phyloP scores from a whole-genome alignment of 2,113 vertebrate genomes.

The Hylia prasina region DNA sequence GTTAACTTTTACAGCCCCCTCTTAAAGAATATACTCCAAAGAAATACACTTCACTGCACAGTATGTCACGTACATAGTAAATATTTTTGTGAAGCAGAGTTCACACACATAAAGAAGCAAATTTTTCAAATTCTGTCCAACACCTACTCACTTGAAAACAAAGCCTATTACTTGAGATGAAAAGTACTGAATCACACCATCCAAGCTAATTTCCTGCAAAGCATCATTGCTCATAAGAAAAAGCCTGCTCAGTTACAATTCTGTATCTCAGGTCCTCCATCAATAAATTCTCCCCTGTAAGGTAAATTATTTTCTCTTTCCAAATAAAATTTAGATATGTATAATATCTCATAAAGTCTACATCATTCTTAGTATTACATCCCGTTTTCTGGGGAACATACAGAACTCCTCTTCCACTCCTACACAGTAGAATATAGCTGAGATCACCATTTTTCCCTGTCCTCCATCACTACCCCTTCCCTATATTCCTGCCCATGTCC shows the following conservation, averaged over 20 bases:
- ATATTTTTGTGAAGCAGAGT: not conserved
- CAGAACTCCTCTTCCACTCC: not conserved
- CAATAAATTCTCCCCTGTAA: not conserved
- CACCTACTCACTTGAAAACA: constrained; percentile 16
- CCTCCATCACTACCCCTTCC: not conserved
- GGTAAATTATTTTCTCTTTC: not conserved
- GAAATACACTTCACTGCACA: not conserved
- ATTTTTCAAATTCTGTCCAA: constrained; percentile 24
- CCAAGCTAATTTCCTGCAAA: not conserved
- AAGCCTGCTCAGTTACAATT: not conserved
- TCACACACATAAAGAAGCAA: not conserved
- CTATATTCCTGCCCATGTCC: not conserved
- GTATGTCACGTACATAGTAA: not conserved
- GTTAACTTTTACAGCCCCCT: not conserved
- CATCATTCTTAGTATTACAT: not conserved
- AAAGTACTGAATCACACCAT: not conserved
- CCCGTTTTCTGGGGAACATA: not conserved
- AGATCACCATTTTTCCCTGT: not conserved
- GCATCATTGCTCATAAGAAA: not conserved
- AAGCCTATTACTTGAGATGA: not conserved
- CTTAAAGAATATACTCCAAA: not conserved
- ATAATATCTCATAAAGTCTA: not conserved
- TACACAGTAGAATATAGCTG: not conserved
- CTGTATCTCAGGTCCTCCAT: not conserved
- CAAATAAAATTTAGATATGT: not conserved